These are phyloP conservation scores for Eilema depressum DNA, from an alignment of 2,888 invertebrate genomes.

Conservation along the genomic window DNA sequence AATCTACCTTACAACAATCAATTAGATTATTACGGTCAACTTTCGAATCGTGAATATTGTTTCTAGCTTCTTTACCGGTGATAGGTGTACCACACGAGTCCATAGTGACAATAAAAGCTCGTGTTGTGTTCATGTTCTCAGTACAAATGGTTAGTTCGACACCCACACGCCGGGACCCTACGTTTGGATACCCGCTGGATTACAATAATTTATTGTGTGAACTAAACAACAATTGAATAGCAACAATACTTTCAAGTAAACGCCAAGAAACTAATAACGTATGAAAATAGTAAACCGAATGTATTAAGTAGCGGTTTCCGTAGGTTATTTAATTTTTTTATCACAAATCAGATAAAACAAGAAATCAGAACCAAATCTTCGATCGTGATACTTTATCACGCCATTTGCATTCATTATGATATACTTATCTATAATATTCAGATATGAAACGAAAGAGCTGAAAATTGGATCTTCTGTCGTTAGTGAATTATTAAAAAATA, in stretches of 20 bases:
- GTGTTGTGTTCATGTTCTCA: conserved; percentile 24
- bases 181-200: conserved; percentile 11
- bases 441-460: neutral
- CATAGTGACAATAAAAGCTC: conserved; percentile 21
- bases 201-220: conserved; percentile 15
- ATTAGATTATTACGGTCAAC: neutral
- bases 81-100: neutral
- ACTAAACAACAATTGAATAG: conserved; percentile 8
- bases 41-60: neutral
- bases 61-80: neutral
- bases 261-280: neutral
- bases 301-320: neutral
- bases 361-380: neutral
- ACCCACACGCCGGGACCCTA: conserved; percentile 23
- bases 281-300: neutral
- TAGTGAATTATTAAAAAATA: neutral
- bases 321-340: neutral
- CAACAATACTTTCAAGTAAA: neutral
- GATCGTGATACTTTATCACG: neutral
- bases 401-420: neutral
- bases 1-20: no score
- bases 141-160: conserved; percentile 45
- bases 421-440: neutral
- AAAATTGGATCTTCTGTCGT: neutral
- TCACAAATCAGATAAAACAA: neutral